Evolutionary conservation across 2,888 invertebrate species (phyloP).

Genomic region (Epicampocera succincta): DNA sequence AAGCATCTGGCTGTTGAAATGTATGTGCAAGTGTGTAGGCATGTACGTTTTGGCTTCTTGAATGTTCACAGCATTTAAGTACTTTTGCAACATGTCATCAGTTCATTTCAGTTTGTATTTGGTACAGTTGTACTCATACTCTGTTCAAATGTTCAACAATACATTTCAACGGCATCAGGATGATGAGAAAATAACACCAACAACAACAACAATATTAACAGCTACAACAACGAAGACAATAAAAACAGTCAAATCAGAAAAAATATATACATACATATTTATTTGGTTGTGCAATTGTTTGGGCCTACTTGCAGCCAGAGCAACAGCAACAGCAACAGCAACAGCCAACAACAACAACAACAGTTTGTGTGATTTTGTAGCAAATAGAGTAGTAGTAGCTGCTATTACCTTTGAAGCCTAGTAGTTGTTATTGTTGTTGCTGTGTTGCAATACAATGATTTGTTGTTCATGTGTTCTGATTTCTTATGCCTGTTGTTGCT

Average conservation of each 20-base stretch:
- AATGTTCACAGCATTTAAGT: slow-evolving; percentile 54
- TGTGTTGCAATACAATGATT: slow-evolving; percentile 58
- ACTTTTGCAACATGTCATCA: slow-evolving; percentile 57
- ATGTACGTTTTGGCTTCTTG: slow-evolving; percentile 23
- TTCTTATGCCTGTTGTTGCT: slow-evolving; percentile 28
- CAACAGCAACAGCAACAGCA: slow-evolving; percentile 29
- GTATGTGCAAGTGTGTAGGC: neutral
- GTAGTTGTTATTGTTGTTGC: slow-evolving; percentile 43
- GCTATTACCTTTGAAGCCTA: slow-evolving; percentile 60
- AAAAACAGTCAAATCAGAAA: slow-evolving; percentile 38
- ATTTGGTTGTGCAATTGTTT: slow-evolving; percentile 65
- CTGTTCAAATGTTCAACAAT: slow-evolving; percentile 37
- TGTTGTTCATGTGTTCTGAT: slow-evolving; percentile 59
- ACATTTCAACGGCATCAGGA: slow-evolving; percentile 51
- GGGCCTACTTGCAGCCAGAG: slow-evolving; percentile 61
- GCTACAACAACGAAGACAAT: slow-evolving; percentile 23
- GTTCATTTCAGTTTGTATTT: slow-evolving; percentile 59
- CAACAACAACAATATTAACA: slow-evolving; percentile 30
- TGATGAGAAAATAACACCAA: slow-evolving; percentile 38
- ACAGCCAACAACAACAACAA: neutral
- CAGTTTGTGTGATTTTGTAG: slow-evolving; percentile 18
- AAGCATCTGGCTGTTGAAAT: slow-evolving; percentile 13
- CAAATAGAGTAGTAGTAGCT: slow-evolving; percentile 14
- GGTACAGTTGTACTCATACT: slow-evolving; percentile 63
- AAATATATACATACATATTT: slow-evolving; percentile 28